These are phyloP conservation scores for Monodelphis domestica DNA, from an alignment of 2,797 vertebrate species.

Conservation along the genomic window DNA sequence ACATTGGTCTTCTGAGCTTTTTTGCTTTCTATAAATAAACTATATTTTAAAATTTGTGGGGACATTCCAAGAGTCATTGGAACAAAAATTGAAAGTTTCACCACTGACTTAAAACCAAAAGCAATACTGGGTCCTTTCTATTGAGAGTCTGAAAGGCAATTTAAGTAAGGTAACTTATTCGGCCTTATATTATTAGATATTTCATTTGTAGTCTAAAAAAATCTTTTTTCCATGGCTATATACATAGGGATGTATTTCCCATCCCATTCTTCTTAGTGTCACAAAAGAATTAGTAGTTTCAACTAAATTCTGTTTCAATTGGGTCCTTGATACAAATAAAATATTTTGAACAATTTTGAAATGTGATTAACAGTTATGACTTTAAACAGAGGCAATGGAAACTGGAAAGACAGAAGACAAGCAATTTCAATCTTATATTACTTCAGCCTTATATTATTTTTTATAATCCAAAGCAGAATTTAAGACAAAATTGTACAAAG, in stretches of 20 bases:
- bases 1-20: conserved; percentile 32
- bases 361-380: not conserved
- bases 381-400: not conserved
- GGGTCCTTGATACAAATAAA: not conserved
- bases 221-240: not conserved
- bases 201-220: not conserved
- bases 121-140: conserved; percentile 14
- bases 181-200: conserved; percentile 4
- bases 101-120: not conserved
- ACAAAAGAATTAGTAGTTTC: conserved; percentile 13
- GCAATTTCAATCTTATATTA: not conserved
- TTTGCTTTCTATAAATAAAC: conserved; percentile 63
- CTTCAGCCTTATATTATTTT: not conserved
- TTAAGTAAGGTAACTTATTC: not conserved
- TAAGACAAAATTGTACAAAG: not conserved
- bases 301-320: not conserved
- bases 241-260: not conserved
- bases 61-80: conserved; percentile 36
- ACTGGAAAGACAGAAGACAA: not conserved
- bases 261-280: not conserved
- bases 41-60: conserved; percentile 46
- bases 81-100: conserved; percentile 52
- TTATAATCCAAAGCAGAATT: not conserved
- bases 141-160: conserved; percentile 30
- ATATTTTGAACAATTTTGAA: not conserved